These are phyloP conservation scores for Platygyra sinensis DNA, from an alignment of 64 coral and sea anemone species.

Conservation along the genomic window DNA sequence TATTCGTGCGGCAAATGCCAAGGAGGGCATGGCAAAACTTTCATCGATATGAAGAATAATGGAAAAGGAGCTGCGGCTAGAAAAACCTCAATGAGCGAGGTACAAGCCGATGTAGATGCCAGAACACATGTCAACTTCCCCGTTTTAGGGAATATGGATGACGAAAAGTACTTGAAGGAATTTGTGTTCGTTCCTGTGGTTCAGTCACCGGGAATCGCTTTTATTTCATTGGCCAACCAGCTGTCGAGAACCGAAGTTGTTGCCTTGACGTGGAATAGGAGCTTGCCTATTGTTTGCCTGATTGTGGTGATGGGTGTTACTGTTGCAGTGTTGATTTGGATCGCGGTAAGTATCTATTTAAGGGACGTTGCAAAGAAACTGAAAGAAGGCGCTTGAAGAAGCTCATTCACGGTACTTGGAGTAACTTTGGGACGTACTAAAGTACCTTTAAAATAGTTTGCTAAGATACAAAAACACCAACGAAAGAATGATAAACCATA, in stretches of 20 bases:
- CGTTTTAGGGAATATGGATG: slow-evolving; percentile 27
- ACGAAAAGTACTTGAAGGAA: slow-evolving; percentile 6
- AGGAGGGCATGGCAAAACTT: slow-evolving; percentile 23
- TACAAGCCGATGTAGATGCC: slow-evolving; percentile 10
- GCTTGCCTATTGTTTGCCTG: slow-evolving; percentile 7
- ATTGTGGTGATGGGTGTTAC: not conserved
- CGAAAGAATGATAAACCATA: too few species aligned
- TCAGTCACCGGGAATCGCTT: slow-evolving; percentile 54
- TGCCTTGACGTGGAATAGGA: not conserved
- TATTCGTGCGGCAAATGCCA: slow-evolving; percentile 36
- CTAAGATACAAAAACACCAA: too few species aligned
- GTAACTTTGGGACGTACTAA: too few species aligned
- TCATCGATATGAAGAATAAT: slow-evolving; percentile 19
- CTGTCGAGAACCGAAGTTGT: not conserved
- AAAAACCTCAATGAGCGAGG: slow-evolving; percentile 16
- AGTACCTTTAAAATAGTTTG: too few species aligned
- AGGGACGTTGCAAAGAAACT: too few species aligned
- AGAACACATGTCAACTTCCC: slow-evolving; percentile 58
- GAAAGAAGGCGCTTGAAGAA: too few species aligned
- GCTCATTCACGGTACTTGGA: too few species aligned
- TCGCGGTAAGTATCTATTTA: slow-evolving; percentile 13
- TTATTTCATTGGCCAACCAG: slow-evolving; percentile 29
- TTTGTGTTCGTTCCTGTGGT: slow-evolving; percentile 51
- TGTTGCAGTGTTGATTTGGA: slow-evolving; percentile 16
- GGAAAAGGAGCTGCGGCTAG: not conserved